Evolutionary conservation across 2,113 vertebrate species (phyloP).

Genomic region (Periophthalmus modestus): DNA sequence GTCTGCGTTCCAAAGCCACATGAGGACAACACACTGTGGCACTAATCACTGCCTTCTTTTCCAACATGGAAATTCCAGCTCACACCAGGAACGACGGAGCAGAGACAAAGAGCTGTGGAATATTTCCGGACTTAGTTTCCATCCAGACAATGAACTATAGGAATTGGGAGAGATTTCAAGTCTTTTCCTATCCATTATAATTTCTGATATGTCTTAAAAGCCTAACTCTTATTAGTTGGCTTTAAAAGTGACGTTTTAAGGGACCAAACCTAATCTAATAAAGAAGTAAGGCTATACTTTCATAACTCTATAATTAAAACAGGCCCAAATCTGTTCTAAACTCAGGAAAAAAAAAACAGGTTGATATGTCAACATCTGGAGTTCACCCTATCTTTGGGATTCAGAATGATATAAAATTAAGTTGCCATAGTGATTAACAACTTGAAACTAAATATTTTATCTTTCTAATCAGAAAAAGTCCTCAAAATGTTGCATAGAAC

Average conservation of each 20-base stretch:
- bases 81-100: constrained; percentile 1
- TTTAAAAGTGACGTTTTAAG: background rate
- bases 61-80: constrained; percentile 24
- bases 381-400: no score
- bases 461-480: no score
- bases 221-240: background rate
- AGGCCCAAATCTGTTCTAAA: background rate
- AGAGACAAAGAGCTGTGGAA: constrained; percentile 40
- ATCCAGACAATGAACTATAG: constrained; percentile 20
- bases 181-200: constrained; percentile 28
- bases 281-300: background rate
- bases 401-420: no score
- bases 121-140: constrained; percentile 49
- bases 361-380: no score
- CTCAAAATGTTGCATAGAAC: no score
- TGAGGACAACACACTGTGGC: constrained; percentile 15
- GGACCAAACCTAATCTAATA: background rate
- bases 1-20: constrained; percentile 13
- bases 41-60: constrained; percentile 23
- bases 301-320: background rate
- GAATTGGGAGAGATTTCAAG: constrained; percentile 1
- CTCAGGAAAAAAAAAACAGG: background rate
- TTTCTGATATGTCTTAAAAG: background rate
- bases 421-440: no score
- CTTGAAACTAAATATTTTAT: no score